Conservation (phyloP, 2,888 invertebrate genomes). For the Drosophila emarginata region DNA sequence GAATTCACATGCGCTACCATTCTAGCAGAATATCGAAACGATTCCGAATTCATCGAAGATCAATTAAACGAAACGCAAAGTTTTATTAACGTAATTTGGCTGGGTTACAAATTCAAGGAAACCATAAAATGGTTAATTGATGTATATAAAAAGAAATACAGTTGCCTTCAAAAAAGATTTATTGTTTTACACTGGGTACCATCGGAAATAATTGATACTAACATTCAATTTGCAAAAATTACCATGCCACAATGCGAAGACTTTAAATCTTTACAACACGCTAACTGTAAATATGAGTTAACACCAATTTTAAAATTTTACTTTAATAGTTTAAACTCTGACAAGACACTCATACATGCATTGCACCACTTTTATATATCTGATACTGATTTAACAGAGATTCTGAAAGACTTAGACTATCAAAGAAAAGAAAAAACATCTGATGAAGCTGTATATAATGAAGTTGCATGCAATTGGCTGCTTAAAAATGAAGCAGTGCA, state of each 20-base stretch:
- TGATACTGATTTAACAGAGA: constrained; percentile 38
- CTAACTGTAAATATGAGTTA: constrained; percentile 87
- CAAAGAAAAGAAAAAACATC: neutral
- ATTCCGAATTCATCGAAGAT: constrained; percentile 84
- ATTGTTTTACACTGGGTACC: constrained; percentile 88
- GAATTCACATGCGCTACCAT: constrained; percentile 82
- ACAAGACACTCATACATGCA: constrained; percentile 57
- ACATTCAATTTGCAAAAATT: constrained; percentile 83
- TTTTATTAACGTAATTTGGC: constrained; percentile 87
- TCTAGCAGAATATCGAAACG: constrained; percentile 83
- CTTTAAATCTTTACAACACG: constrained; percentile 48
- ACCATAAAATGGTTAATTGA: constrained; percentile 81
- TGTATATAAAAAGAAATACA: constrained; percentile 39
- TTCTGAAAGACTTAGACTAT: constrained; percentile 34
- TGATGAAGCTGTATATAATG: constrained; percentile 56
- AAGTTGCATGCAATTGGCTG: constrained; percentile 88
- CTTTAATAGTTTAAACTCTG: constrained; percentile 84
- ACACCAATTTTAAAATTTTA: constrained; percentile 87
- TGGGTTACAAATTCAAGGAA: constrained; percentile 85
- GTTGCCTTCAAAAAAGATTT: constrained; percentile 78
- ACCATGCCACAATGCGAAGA: constrained; percentile 86
- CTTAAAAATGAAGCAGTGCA: constrained; percentile 82
- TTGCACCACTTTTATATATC: constrained; percentile 62
- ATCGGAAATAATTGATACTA: constrained; percentile 84
- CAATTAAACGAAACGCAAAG: constrained; percentile 85